These are phyloP conservation scores for Hesperophylax magnus DNA, from an alignment of 1,140 invertebrate genomes.

Conservation along the genomic window DNA sequence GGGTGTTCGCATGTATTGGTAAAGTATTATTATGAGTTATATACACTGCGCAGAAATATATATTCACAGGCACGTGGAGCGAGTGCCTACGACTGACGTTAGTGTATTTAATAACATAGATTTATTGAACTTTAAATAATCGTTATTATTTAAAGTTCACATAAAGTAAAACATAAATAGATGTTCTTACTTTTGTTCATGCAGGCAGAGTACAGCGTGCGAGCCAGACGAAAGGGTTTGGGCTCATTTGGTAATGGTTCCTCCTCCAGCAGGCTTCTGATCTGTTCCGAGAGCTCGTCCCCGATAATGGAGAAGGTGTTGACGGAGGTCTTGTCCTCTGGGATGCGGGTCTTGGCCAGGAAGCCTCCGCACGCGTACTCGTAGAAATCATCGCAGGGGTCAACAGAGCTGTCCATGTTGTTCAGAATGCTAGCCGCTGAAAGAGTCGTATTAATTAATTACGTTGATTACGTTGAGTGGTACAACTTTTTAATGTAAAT, in stretches of 20 bases:
- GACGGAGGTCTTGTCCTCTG: conserved; percentile 85
- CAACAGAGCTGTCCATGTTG: conserved; percentile 80
- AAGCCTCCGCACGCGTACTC: conserved; percentile 86
- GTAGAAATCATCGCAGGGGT: conserved; percentile 95
- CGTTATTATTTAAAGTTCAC: too few species aligned
- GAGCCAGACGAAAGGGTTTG: conserved; percentile 81
- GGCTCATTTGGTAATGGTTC: conserved; percentile 76
- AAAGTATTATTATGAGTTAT: too few species aligned
- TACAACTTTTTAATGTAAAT: too few species aligned
- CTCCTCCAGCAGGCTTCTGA: conserved; percentile 81
- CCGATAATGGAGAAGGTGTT: conserved; percentile 86
- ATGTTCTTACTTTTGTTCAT: conserved; percentile 84
- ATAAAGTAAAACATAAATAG: too few species aligned
- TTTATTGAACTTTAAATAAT: too few species aligned
- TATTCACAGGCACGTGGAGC: too few species aligned
- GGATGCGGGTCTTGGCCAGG: conserved; percentile 80
- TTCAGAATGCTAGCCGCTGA: conserved; percentile 78
- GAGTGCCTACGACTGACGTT: too few species aligned
- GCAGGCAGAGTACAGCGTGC: conserved; percentile 85
- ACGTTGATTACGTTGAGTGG: too few species aligned
- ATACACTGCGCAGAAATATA: too few species aligned
- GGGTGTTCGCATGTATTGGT: too few species aligned
- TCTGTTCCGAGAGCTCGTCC: conserved; percentile 84
- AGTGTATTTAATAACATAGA: too few species aligned
- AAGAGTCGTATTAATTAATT: conserved; percentile 42